Evolutionary conservation across 92 coral and sea anemone species (phyloP), one percentile per base, ranked within the genome.

Genomic region (Bergia sp.): DNA sequence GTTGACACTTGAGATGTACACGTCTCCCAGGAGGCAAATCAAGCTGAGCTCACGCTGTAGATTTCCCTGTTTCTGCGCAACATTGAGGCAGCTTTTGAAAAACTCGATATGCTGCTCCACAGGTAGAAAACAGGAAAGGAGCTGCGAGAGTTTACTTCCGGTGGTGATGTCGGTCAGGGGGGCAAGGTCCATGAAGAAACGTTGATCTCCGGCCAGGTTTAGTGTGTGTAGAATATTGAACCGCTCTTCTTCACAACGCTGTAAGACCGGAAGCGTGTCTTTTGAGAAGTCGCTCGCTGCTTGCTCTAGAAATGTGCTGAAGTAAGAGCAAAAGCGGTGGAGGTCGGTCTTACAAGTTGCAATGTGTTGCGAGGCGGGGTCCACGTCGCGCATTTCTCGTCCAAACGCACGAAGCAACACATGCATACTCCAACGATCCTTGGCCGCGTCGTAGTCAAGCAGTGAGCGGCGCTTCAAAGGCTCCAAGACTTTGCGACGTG

Each of bases 1-100:
- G 85, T 87, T 87, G 2, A 87, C 90, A 43, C 90, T 87, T 77
- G 90, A 87, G 23, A 87, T 87, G 66, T 87, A 87, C 80, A 87
- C 90, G 65, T 77, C 41, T 47, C 82, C 90, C 7, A 87, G 74
- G 38, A 45, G 80, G 37, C 90, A 87, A 7, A 87, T 77, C 45
- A 87, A 57, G 20, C 65, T 61, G 38, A 79, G 82, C 20, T 87
- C 90, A 36, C 90, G 80, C 38, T 87, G 82, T 4, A 87, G 90
- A 79, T 87, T 87, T 10, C 90, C 90, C 13, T 79, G 80, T 42
- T 74, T 37, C 66, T 87, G 90, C 38, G 90, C 90, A 45, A 73
- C 90, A 36, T 29, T 15, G 20, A 87, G 74, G 37, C 86, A 76
- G 43, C 79, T 69, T 43, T 87, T 73, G 74, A 72, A 87, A 64